Evolutionary conservation across 2,888 invertebrate species (phyloP).

Genomic region (Brachycybe producta): DNA sequence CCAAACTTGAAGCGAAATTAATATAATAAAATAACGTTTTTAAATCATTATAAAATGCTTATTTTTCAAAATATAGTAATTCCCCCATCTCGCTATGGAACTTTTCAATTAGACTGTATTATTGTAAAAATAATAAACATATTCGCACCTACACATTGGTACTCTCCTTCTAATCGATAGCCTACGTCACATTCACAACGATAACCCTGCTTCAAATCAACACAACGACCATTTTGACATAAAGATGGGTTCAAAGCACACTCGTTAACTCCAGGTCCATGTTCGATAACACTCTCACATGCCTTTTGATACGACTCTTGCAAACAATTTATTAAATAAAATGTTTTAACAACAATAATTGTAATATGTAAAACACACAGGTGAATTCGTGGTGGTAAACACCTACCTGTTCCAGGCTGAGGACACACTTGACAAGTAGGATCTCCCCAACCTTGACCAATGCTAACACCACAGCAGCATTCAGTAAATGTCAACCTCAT

Average conservation of each 20-base stretch:
- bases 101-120: background rate
- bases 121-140: background rate
- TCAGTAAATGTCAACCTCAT: constrained; percentile 63
- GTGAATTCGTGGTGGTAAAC: too few species aligned
- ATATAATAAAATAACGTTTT: too few species aligned
- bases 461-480: constrained; percentile 74
- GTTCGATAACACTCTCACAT: constrained; percentile 34
- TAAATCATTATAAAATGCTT: too few species aligned
- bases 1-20: background rate
- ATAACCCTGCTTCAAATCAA: constrained; percentile 60
- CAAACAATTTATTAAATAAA: constrained; percentile 12
- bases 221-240: constrained; percentile 53
- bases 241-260: constrained; percentile 60
- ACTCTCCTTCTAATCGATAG: constrained; percentile 34
- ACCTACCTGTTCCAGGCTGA: constrained; percentile 41
- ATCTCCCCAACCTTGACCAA: constrained; percentile 73
- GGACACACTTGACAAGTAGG: constrained; percentile 61
- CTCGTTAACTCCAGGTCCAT: constrained; percentile 46
- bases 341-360: too few species aligned
- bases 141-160: constrained; percentile 26
- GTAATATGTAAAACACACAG: too few species aligned
- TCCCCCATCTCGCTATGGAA: too few species aligned
- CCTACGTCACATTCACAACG: constrained; percentile 65
- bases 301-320: constrained; percentile 49
- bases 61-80: too few species aligned